Conservation (phyloP, 2,888 invertebrate genomes). For the Melangyna quadrimaculata region DNA sequence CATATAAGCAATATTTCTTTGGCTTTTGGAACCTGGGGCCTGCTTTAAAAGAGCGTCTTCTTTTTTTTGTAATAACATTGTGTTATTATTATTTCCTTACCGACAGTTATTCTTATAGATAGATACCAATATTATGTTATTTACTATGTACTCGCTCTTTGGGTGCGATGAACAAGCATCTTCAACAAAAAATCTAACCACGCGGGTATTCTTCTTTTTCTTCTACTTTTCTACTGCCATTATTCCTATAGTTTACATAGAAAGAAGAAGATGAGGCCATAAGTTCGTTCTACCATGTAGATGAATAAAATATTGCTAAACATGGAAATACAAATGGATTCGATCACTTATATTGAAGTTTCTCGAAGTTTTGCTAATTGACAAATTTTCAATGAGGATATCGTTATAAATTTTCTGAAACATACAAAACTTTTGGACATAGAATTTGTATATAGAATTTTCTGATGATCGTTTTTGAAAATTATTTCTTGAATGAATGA, state of each 20-base stretch:
- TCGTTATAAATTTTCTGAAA: no score
- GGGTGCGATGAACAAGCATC: constrained; percentile 32
- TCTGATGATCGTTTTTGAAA: no score
- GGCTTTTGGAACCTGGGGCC: constrained; percentile 3
- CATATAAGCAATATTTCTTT: constrained; percentile 46
- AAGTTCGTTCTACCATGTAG: constrained; percentile 7
- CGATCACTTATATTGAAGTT: no score
- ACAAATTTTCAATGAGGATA: no score
- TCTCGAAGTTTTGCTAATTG: no score
- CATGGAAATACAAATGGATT: background rate
- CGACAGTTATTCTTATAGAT: constrained; percentile 42
- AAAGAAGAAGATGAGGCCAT: constrained; percentile 31
- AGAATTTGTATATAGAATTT: no score
- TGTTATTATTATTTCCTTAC: constrained; percentile 22
- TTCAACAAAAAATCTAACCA: constrained; percentile 30
- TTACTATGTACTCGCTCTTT: constrained; percentile 9
- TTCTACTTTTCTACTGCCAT: background rate
- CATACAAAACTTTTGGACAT: no score
- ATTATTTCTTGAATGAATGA: no score
- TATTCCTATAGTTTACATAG: constrained; percentile 49
- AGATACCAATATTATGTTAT: constrained; percentile 39
- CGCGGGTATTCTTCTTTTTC: constrained; percentile 7
- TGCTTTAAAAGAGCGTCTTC: constrained; percentile 20
- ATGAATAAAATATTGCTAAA: constrained; percentile 10
- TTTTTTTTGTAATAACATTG: constrained; percentile 27